Conservation (phyloP, 2,888 invertebrate species). For the Prosapia bicincta region DNA sequence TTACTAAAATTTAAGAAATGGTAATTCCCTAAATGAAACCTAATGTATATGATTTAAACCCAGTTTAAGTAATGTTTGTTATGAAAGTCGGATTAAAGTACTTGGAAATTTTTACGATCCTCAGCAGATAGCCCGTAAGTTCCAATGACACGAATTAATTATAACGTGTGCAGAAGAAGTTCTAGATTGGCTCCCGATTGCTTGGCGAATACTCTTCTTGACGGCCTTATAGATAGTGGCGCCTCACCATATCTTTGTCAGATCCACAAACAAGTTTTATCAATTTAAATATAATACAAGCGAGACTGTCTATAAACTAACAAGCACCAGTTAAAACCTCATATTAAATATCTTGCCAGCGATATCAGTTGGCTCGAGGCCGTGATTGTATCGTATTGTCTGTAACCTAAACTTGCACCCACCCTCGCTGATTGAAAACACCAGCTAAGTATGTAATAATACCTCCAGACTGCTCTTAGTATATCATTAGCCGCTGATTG, state of each 20-base stretch:
- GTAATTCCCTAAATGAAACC: no score
- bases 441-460: neutral
- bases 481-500: neutral
- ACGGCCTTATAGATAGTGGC: no score
- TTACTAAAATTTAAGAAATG: no score
- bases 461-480: neutral
- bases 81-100: no score
- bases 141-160: no score
- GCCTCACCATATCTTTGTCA: neutral
- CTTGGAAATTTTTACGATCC: no score
- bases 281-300: constrained; percentile 21
- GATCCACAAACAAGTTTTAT: constrained; percentile 17
- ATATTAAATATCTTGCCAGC: neutral
- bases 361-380: neutral
- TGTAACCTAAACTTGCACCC: neutral
- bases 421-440: neutral
- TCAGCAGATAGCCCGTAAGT: no score
- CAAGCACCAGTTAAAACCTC: neutral
- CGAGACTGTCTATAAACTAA: neutral
- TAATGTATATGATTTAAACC: no score
- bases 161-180: no score
- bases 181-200: no score
- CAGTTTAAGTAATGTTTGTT: no score
- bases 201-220: no score
- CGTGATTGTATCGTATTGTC: neutral